phyloP scores from a whole-genome alignment of 2,113 vertebrate genomes.

The Cynocephalus volans region DNA sequence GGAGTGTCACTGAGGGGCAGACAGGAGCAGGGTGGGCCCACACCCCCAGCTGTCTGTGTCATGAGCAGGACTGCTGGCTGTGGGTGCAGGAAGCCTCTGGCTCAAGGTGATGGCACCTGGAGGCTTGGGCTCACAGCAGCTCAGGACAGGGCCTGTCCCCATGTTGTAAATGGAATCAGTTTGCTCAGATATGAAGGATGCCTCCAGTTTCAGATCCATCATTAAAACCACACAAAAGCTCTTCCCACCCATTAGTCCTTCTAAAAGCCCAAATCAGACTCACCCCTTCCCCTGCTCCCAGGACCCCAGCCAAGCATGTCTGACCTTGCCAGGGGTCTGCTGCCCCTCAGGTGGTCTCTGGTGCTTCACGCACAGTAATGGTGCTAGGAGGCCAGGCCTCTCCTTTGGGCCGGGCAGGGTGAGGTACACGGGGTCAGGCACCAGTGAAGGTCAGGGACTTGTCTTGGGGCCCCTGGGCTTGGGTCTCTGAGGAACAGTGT shows the following conservation, averaged over 20 bases:
- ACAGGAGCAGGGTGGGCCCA: no score
- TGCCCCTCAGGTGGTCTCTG: background rate
- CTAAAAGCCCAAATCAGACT: background rate
- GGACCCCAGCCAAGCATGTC: background rate
- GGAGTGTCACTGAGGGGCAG: accelerated
- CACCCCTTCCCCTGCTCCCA: accelerated
- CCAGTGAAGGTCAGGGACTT: background rate
- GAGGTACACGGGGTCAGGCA: accelerated
- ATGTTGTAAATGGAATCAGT: accelerated
- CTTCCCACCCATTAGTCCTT: accelerated
- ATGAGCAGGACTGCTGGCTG: no score
- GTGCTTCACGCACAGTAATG: accelerated
- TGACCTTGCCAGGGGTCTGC: background rate
- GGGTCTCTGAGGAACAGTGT: background rate
- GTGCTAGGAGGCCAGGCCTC: background rate
- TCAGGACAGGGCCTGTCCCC: background rate
- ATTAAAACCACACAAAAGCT: accelerated
- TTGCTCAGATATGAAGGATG: accelerated
- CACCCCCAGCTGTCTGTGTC: background rate
- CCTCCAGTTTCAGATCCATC: accelerated
- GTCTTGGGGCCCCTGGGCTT: accelerated
- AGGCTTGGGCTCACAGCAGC: background rate
- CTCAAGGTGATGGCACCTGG: accelerated
- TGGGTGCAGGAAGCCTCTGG: no score
- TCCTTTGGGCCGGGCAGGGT: background rate